These are phyloP conservation scores for Stomorhina lunata DNA, from an alignment of 2,888 invertebrate genomes.

Conservation along the genomic window DNA sequence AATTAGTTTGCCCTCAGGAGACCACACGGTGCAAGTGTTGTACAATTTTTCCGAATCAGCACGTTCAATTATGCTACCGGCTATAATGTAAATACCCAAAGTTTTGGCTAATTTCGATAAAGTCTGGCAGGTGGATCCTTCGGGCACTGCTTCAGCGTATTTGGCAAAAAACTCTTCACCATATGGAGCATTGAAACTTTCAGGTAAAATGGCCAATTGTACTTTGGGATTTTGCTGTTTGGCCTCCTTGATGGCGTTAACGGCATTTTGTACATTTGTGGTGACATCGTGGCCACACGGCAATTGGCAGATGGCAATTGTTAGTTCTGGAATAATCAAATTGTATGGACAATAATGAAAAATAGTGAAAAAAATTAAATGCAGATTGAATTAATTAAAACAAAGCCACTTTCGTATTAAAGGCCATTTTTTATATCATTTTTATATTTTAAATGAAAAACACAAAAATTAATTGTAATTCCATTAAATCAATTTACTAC, in stretches of 20 bases:
- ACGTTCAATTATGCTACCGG: constrained; percentile 93
- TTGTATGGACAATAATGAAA: background rate
- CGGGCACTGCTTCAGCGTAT: constrained; percentile 92
- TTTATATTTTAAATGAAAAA: background rate
- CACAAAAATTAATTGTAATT: background rate
- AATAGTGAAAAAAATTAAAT: background rate
- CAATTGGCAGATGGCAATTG: constrained; percentile 72
- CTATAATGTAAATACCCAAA: constrained; percentile 89
- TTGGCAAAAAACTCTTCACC: constrained; percentile 88
- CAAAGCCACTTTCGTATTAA: background rate
- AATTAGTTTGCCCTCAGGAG: constrained; percentile 87
- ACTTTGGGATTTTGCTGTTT: constrained; percentile 73
- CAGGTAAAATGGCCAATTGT: constrained; percentile 86
- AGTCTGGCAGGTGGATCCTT: constrained; percentile 87
- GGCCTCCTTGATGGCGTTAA: constrained; percentile 69
- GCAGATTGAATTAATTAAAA: background rate
- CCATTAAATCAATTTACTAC: constrained; percentile 15
- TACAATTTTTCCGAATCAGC: constrained; percentile 84
- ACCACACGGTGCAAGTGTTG: constrained; percentile 95
- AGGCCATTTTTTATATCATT: background rate
- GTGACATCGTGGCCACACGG: constrained; percentile 70
- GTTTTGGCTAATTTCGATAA: constrained; percentile 88
- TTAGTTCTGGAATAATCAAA: constrained; percentile 69
- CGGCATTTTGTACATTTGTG: constrained; percentile 71
- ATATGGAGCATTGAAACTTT: constrained; percentile 97